phyloP scores from a whole-genome alignment of 64 coral and sea anemone species.

The Pocillopora damicornis region DNA sequence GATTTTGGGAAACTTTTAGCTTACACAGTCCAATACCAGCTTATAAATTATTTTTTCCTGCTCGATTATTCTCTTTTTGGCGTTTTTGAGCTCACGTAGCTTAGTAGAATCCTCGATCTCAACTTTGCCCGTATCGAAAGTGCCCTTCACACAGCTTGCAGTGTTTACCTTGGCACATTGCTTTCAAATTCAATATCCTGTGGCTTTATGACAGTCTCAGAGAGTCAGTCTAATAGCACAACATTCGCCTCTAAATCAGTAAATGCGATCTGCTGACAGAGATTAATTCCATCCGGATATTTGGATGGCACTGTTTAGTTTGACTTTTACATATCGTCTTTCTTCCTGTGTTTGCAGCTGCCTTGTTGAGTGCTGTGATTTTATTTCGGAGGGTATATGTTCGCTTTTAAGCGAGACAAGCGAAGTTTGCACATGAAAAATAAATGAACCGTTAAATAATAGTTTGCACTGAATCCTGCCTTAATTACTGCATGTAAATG shows the following conservation, averaged over 20 bases:
- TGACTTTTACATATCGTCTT: neutral
- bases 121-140: too few relatives aligned
- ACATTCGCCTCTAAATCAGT: neutral
- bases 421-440: neutral
- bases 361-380: neutral
- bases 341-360: conserved; percentile 17
- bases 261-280: neutral
- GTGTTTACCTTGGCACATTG: neutral
- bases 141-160: neutral
- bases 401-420: neutral
- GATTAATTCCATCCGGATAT: conserved; percentile 24
- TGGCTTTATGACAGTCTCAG: neutral
- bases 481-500: too few relatives aligned
- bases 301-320: neutral
- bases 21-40: neutral
- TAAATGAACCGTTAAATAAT: neutral
- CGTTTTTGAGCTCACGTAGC: neutral
- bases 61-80: neutral
- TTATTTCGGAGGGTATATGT: neutral
- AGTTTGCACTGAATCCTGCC: too few relatives aligned
- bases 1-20: neutral
- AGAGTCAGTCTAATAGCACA: neutral
- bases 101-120: neutral
- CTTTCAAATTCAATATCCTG: conserved; percentile 18
- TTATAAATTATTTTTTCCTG: neutral